These are phyloP conservation scores for Dendrophyllia cribrosa DNA, from an alignment of 64 coral and sea anemone genomes.

Conservation along the genomic window DNA sequence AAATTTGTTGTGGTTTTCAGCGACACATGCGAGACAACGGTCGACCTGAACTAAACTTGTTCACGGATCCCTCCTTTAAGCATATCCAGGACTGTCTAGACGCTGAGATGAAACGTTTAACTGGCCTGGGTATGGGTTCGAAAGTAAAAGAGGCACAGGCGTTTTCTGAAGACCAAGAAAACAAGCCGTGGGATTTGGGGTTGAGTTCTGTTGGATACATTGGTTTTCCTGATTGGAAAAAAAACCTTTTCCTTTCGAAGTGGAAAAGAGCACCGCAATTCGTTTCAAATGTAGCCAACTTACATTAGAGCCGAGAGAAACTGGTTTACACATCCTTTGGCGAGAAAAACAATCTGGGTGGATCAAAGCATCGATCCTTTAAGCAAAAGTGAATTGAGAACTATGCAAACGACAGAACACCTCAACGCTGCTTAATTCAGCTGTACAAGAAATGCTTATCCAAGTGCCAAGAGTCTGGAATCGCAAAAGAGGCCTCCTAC, in stretches of 20 bases:
- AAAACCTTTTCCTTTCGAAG: background rate
- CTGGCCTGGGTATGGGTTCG: background rate
- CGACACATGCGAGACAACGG: slow-evolving; percentile 18
- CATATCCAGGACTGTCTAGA: slow-evolving; percentile 6
- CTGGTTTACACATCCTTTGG: slow-evolving; percentile 50
- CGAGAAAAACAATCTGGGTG: slow-evolving; percentile 42
- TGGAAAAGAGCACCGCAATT: background rate
- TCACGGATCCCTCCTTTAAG: slow-evolving; percentile 26
- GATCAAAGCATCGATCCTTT: slow-evolving; percentile 42
- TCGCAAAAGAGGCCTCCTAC: background rate
- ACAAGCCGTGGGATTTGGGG: too few species aligned
- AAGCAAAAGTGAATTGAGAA: slow-evolving; percentile 36
- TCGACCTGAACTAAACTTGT: slow-evolving; percentile 22
- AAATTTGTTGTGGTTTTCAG: slow-evolving; percentile 37
- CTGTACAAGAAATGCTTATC: slow-evolving; percentile 52
- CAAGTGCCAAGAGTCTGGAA: slow-evolving; percentile 25
- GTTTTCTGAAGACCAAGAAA: too few species aligned
- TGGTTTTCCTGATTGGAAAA: too few species aligned
- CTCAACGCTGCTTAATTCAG: slow-evolving; percentile 29
- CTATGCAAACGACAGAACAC: slow-evolving; percentile 22
- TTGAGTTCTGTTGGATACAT: too few species aligned
- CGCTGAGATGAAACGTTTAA: too few species aligned
- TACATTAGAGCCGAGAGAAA: slow-evolving; percentile 13
- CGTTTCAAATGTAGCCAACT: background rate
- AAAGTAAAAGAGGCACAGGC: too few species aligned